Conservation (phyloP, 2,113 vertebrate genomes). For the Tilapia sparmanii region DNA sequence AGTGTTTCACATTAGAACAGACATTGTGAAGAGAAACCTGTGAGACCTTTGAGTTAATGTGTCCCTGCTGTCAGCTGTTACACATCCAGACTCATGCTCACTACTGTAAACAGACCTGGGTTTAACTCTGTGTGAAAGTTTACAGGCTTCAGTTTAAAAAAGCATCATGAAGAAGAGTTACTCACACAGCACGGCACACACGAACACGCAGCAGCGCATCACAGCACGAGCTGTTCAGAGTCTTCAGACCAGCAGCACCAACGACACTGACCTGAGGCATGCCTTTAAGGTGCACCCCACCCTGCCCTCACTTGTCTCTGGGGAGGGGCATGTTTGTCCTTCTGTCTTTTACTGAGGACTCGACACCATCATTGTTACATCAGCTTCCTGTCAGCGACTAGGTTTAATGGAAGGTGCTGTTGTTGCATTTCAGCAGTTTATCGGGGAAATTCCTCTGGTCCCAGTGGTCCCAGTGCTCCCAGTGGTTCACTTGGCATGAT, state of each 20-base stretch:
- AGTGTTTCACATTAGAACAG: accelerated
- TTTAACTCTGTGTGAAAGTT: not conserved
- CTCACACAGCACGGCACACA: not conserved
- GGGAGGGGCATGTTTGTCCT: accelerated
- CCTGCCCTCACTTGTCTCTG: not conserved
- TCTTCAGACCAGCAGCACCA: not conserved
- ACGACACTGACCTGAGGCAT: accelerated
- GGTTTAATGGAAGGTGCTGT: not conserved
- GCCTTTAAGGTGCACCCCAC: not conserved
- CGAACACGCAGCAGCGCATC: not conserved
- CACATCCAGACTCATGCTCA: not conserved
- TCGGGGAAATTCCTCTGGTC: accelerated
- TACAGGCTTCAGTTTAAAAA: not conserved
- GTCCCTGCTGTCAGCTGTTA: not conserved
- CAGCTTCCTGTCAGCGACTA: not conserved
- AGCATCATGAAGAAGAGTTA: not conserved
- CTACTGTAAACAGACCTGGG: not conserved
- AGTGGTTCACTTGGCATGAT: not conserved
- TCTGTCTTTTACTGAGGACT: not conserved
- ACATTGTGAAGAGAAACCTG: accelerated
- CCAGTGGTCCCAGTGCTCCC: not conserved
- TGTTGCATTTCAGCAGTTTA: accelerated
- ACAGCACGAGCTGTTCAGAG: not conserved
- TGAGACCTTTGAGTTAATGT: too few relatives aligned
- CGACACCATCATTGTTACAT: not conserved